Evolutionary conservation across 92 coral and sea anemone genomes (phyloP), one percentile per base, ranked within the genome.

Genomic region (Virgularia gustaviana): DNA sequence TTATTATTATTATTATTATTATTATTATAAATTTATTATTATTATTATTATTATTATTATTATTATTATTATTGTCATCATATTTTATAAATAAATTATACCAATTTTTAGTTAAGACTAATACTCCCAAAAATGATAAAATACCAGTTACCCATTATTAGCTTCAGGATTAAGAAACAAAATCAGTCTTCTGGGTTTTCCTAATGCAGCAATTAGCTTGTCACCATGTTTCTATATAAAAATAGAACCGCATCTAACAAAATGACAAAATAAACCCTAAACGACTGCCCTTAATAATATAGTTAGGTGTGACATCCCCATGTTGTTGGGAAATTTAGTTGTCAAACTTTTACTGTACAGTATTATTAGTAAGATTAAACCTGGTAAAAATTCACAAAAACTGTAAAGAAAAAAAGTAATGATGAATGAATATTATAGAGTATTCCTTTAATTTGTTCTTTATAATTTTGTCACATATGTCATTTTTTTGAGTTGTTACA

Each of bases 101-200:
- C 24, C 6, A 34, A 20, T 27, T 56, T 56, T 16, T 56, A 18
- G 57, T 51, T 19, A 9, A 55, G 16, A 55, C 16, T 12, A 7
- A 55, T 12, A 55, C 27, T 55, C 12, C 27, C 19, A 25, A 15
- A 53, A 13, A 10, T 53, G 4, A 53, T 13, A 16, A 16, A 43
- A 43, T 43, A 16, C 19, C 15, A 13, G 75, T 58, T 81, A 92
- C 98, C 96, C 87, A 72, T 88, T 81, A 27, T 96, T 96, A 61
- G 98, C 89, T 10, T 91, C 84, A 34, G 98, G 94, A 57, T 92
- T 92, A 49, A 92, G 83, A 71, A 92, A 89, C 78, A 89, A 70
- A 61, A 88, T 73, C 19, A 86, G 75, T 68, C 96, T 83, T 29
- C 98, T 84, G 1, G 98, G 96, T 75, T 87, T 92, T 64, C 86